Evolutionary conservation across 2,113 vertebrate genomes (phyloP).

Genomic region (Tauraco erythrolophus): DNA sequence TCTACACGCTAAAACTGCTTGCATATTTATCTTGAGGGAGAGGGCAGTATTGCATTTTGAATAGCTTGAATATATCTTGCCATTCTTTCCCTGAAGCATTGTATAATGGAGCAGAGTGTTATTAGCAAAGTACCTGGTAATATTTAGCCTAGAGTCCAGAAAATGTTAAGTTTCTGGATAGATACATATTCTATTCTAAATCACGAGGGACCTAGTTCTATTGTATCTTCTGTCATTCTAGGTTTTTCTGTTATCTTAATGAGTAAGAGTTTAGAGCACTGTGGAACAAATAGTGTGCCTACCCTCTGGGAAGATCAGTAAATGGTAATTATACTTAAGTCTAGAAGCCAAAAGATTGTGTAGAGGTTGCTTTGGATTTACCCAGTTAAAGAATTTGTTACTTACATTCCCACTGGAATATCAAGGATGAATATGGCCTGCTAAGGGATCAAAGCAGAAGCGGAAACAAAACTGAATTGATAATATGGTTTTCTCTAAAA

Average conservation of each 20-base stretch:
- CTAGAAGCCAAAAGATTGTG: background rate
- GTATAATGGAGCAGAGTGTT: background rate
- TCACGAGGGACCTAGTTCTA: background rate
- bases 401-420: background rate
- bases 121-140: background rate
- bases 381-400: background rate
- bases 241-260: background rate
- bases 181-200: background rate
- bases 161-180: background rate
- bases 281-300: background rate
- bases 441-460: background rate
- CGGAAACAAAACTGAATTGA: background rate
- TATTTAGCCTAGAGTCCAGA: background rate
- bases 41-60: background rate
- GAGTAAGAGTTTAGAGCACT: background rate
- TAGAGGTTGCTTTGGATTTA: background rate
- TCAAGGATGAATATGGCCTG: background rate
- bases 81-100: background rate
- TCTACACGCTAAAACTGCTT: background rate
- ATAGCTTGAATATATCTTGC: background rate
- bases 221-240: background rate
- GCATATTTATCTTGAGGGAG: background rate
- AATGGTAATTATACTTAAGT: background rate
- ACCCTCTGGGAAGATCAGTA: background rate
- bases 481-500: background rate